These are phyloP conservation scores for Zootoca vivipara DNA, from an alignment of 2,113 vertebrate genomes.

Conservation along the genomic window DNA sequence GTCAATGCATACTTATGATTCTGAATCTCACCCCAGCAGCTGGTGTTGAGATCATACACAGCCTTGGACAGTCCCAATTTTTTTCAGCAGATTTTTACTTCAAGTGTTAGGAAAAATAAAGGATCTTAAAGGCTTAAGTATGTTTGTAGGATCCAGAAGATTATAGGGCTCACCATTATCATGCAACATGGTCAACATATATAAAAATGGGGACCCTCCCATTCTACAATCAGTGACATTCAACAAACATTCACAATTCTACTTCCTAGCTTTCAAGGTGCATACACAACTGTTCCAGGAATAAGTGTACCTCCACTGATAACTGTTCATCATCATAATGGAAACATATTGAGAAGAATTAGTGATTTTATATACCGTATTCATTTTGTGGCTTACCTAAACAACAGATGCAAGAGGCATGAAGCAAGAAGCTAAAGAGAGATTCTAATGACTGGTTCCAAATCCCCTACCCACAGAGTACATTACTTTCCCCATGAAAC, in stretches of 20 bases:
- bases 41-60: background rate
- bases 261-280: background rate
- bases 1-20: background rate
- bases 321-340: background rate
- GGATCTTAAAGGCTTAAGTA: background rate
- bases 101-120: background rate
- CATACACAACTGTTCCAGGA: background rate
- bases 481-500: conserved; percentile 23
- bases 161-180: background rate
- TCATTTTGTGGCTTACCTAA: background rate
- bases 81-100: background rate
- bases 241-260: background rate
- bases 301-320: background rate
- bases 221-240: background rate
- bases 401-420: background rate
- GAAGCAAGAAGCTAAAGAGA: background rate
- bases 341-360: background rate
- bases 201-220: background rate
- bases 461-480: conserved; percentile 8
- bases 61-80: background rate
- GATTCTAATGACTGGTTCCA: background rate
- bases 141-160: background rate
- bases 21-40: background rate
- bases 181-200: background rate
- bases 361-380: background rate